Base-by-base conservation (phyloP, 1,140 invertebrate species). In the Drosophila varians region DNA sequence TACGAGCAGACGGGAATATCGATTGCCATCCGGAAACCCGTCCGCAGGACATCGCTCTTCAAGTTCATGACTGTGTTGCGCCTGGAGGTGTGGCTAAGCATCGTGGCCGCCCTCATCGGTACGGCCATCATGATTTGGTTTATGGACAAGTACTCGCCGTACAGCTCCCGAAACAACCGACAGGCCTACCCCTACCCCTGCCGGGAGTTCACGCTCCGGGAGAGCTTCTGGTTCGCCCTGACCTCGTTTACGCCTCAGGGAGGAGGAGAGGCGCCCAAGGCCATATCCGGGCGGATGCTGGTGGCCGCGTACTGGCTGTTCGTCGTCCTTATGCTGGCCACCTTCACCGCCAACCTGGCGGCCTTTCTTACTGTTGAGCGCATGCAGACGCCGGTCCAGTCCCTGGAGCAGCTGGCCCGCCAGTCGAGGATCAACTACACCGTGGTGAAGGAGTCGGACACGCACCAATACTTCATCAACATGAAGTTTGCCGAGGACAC, bases 331-430 rank as follows among this genome's bases (percentile, higher is more conserved):
- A 98, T 98, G 96, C 89, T 98, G 72, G 96, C 97, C 0, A 98
- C 98, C 0, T 99, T 99, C 91, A 99, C 98, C 0, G 98, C 98
- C 3, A 99, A 99, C 91, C 92, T 99, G 69, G 98, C 98, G 3
- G 98, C 98, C 1, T 99, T 99, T 91, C 93, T 99, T 0, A 99
- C 98, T 0, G 98, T 99, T 2, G 98, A 98, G 92, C 94, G 97
- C 89, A 98, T 98, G 97, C 97, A 97, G 95, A 95, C 95, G 1
- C 96, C 96, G 0, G 96, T 98, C 0, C 95, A 96, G 77, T 97
- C 96, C 0, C 91, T 98, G 78, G 96, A 98, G 78, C 97, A 97
- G 84, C 91, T 98, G 47, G 96, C 96, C 0, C 92, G 95, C 19
- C 97, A 98, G 77, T 96, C 96, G 0, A 93, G 96, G 43, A 97